Conservation (phyloP, 2,113 vertebrate species). For the Athene noctua region DNA sequence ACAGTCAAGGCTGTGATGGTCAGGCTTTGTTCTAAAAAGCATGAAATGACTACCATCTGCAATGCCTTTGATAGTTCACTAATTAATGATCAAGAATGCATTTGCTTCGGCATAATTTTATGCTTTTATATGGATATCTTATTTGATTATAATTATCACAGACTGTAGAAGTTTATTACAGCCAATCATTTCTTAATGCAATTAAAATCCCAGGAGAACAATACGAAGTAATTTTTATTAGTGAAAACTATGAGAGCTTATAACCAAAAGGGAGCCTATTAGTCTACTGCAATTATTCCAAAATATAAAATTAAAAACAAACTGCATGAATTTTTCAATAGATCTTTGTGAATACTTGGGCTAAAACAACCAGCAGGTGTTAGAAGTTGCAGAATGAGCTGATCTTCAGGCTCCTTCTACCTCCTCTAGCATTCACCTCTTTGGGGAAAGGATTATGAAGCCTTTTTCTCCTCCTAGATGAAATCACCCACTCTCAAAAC, state of each 20-base stretch:
- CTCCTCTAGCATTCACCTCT: background rate
- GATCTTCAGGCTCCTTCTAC: background rate
- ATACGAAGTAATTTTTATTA: conserved; percentile 67
- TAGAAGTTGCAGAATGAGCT: background rate
- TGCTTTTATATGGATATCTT: conserved; percentile 70
- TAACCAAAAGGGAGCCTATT: conserved; percentile 57
- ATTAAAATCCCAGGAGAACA: conserved; percentile 73
- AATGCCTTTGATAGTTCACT: conserved; percentile 58
- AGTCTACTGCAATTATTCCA: conserved; percentile 51
- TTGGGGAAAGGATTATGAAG: background rate
- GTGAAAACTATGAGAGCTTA: conserved; percentile 60
- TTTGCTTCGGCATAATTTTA: conserved; percentile 68
- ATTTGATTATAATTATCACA: conserved; percentile 78
- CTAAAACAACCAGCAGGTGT: conserved; percentile 8
- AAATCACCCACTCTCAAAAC: conserved; percentile 2
- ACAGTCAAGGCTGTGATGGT: background rate
- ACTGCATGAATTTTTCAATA: conserved; percentile 22
- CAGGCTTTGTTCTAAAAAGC: conserved; percentile 14
- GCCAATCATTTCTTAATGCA: conserved; percentile 73
- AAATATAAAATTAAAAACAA: conserved; percentile 65
- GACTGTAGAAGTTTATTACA: conserved; percentile 74
- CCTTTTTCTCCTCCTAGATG: background rate
- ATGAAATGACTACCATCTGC: conserved; percentile 38
- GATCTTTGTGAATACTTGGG: conserved; percentile 7
- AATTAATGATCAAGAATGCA: conserved; percentile 73